Evolutionary conservation across 2,888 invertebrate genomes (phyloP).

Genomic region (Chrysomela aeneicollis): DNA sequence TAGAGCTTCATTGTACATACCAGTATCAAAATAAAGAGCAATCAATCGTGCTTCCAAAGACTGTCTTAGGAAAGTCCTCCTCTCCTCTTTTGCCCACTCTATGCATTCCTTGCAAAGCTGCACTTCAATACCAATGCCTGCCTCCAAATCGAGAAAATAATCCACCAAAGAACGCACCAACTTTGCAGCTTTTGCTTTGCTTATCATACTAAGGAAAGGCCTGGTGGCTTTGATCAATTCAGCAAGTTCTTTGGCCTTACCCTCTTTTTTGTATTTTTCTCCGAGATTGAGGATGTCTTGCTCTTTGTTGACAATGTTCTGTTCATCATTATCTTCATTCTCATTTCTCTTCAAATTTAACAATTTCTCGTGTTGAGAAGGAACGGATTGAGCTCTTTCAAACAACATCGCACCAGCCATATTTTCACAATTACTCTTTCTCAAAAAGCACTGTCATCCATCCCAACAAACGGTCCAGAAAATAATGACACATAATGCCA

Average conservation of each 20-base stretch:
- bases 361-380: slow-evolving; percentile 78
- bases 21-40: slow-evolving; percentile 92
- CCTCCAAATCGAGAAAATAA: slow-evolving; percentile 96
- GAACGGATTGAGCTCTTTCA: slow-evolving; percentile 82
- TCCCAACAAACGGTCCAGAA: neutral
- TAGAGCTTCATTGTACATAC: slow-evolving; percentile 87
- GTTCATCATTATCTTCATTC: slow-evolving; percentile 85
- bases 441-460: slow-evolving; percentile 62
- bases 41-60: slow-evolving; percentile 94
- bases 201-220: slow-evolving; percentile 93
- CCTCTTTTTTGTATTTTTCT: slow-evolving; percentile 89
- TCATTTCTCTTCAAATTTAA: slow-evolving; percentile 82
- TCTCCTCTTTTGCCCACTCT: slow-evolving; percentile 98
- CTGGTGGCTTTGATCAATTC: slow-evolving; percentile 94
- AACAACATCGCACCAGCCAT: slow-evolving; percentile 94
- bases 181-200: slow-evolving; percentile 99
- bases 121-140: slow-evolving; percentile 93
- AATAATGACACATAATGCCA: slow-evolving; percentile 7
- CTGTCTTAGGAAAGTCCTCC: slow-evolving; percentile 95
- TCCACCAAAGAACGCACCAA: slow-evolving; percentile 96
- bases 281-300: slow-evolving; percentile 94
- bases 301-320: slow-evolving; percentile 90
- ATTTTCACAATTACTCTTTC: slow-evolving; percentile 56
- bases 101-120: slow-evolving; percentile 97
- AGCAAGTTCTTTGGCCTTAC: slow-evolving; percentile 90